A percentile compares a stretch with the other conserved stretches of the same genome.
phyloP scores from a whole-genome alignment of 2,113 vertebrate species.

The Chionodraco myersi region DNA sequence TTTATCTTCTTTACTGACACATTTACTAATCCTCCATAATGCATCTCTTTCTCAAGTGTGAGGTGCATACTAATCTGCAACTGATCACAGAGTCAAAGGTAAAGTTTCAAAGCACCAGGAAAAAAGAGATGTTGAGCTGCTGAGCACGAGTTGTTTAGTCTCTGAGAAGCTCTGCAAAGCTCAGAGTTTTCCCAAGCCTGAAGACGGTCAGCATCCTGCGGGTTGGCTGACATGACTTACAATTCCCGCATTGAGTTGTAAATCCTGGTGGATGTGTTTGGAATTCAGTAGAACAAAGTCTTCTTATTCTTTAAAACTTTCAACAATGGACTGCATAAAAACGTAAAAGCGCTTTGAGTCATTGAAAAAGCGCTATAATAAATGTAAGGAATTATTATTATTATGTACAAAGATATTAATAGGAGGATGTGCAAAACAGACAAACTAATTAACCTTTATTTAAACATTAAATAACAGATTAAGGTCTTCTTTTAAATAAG shows the following conservation, averaged over 20 bases:
- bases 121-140: conserved; percentile 8
- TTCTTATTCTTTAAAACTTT: not conserved
- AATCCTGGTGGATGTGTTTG: conserved; percentile 19
- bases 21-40: conserved; percentile 20
- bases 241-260: conserved; percentile 13
- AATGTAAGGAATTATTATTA: too few relatives aligned
- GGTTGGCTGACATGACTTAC: conserved; percentile 23
- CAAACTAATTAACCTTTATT: too few relatives aligned
- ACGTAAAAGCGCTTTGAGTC: not conserved
- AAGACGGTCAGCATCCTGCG: conserved; percentile 6
- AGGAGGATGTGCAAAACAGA: too few relatives aligned
- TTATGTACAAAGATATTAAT: too few relatives aligned
- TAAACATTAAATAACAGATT: too few relatives aligned
- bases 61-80: not conserved
- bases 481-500: too few relatives aligned
- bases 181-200: conserved; percentile 35
- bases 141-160: not conserved
- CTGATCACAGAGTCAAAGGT: not conserved
- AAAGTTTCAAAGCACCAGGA: not conserved
- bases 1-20: conserved; percentile 23
- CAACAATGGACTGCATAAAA: conserved; percentile 17
- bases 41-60: not conserved
- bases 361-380: too few relatives aligned
- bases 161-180: conserved; percentile 17
- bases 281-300: conserved; percentile 25